A percentile compares a stretch with the other conserved stretches of the same genome.
Evolutionary conservation across 2,888 invertebrate species (phyloP).

Genomic region (Melanotus villosus): DNA sequence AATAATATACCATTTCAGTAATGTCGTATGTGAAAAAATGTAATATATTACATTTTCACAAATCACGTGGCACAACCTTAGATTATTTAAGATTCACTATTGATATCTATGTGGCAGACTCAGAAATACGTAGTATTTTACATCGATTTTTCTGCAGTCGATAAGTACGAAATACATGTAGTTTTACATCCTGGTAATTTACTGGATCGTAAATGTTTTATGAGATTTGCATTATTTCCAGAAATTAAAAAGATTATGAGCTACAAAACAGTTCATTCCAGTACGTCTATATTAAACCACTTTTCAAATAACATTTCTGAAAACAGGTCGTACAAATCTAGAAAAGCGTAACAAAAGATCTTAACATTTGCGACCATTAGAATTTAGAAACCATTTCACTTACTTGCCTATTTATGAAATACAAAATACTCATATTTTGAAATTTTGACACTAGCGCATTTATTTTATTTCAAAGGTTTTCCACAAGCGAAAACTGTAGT

Average conservation of each 20-base stretch:
- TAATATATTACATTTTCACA: slow-evolving; percentile 42
- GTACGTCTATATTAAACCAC: not conserved
- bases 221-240: slow-evolving; percentile 18
- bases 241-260: slow-evolving; percentile 16
- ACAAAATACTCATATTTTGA: no score
- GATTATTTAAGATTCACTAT: not conserved
- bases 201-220: slow-evolving; percentile 14
- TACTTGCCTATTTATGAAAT: no score
- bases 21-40: slow-evolving; percentile 35
- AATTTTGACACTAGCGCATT: no score
- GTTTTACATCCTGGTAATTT: not conserved
- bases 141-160: no score
- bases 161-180: no score
- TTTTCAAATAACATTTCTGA: slow-evolving; percentile 12
- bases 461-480: no score
- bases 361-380: no score
- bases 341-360: slow-evolving; percentile 23
- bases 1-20: slow-evolving; percentile 56
- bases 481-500: no score
- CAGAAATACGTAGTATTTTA: no score
- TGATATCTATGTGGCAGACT: no score
- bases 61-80: not conserved
- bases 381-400: not conserved
- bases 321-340: slow-evolving; percentile 23
- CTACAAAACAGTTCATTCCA: not conserved